Conservation (phyloP, 2,888 invertebrate genomes). For the Unio delphinus region DNA sequence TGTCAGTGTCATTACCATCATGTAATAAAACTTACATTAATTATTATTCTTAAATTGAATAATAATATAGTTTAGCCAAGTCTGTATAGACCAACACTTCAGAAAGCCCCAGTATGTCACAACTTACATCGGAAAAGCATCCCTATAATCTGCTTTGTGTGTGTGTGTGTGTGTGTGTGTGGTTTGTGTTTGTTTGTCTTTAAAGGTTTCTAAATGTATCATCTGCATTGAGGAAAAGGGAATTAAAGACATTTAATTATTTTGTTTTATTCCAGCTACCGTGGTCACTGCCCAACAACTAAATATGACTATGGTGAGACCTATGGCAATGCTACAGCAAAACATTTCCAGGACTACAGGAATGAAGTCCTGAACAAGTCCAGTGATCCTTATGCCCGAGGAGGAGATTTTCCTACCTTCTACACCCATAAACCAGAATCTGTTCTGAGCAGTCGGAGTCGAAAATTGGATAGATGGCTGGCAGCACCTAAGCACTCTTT, state of each 20-base stretch:
- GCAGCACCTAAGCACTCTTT: conserved; percentile 66
- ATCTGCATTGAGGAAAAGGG: not conserved
- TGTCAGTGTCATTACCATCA: too few relatives aligned
- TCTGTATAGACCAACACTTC: too few relatives aligned
- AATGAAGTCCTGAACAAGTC: conserved; percentile 64
- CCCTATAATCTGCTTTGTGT: too few relatives aligned
- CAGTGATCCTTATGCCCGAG: conserved; percentile 63
- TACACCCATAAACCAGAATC: conserved; percentile 70
- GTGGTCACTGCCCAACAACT: conserved; percentile 70
- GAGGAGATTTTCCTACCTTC: conserved; percentile 70
- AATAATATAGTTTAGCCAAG: too few relatives aligned
- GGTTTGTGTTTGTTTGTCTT: too few relatives aligned
- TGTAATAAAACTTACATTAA: too few relatives aligned
- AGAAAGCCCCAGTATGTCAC: too few relatives aligned
- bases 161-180: too few relatives aligned
- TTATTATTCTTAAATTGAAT: too few relatives aligned
- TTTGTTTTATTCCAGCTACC: conserved; percentile 56
- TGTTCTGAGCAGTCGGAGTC: conserved; percentile 67
- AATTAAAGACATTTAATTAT: not conserved
- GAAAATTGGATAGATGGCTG: conserved; percentile 68
- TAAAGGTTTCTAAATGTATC: too few relatives aligned
- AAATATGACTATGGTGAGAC: conserved; percentile 72
- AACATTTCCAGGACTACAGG: conserved; percentile 71
- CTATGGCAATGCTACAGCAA: conserved; percentile 70
- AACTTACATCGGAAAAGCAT: too few relatives aligned